Conservation (phyloP, 1,140 invertebrate species). For the Micrasema longulum region DNA sequence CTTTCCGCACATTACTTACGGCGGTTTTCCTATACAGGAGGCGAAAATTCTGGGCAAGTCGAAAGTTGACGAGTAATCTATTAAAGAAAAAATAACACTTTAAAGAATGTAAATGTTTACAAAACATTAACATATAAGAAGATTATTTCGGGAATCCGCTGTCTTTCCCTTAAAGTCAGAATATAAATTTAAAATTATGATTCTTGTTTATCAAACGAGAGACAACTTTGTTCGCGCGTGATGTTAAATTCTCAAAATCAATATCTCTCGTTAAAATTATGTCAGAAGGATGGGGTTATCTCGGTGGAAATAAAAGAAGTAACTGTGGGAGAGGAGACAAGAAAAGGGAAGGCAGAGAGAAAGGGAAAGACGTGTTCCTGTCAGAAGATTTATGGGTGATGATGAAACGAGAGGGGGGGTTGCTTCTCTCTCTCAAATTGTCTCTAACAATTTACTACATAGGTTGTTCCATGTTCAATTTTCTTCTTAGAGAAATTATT, state of each 20-base stretch:
- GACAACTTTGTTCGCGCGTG: slow-evolving; percentile 1
- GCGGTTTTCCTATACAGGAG: no score
- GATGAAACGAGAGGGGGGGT: slow-evolving; percentile 41
- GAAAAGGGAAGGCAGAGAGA: neutral
- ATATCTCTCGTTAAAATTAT: slow-evolving; percentile 29
- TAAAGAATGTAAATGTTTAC: neutral
- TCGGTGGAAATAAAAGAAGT: slow-evolving; percentile 21
- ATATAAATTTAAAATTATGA: slow-evolving; percentile 32
- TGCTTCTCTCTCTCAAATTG: slow-evolving; percentile 44
- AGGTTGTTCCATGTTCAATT: neutral
- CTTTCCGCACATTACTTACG: no score
- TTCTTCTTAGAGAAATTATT: neutral
- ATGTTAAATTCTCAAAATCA: slow-evolving; percentile 38
- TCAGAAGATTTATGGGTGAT: slow-evolving; percentile 51
- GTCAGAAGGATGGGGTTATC: slow-evolving; percentile 18
- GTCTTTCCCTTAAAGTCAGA: neutral
- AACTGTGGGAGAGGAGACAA: neutral
- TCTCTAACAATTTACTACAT: slow-evolving; percentile 20
- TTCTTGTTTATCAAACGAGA: slow-evolving; percentile 17
- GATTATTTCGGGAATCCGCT: slow-evolving; percentile 15
- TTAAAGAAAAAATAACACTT: slow-evolving; percentile 6
- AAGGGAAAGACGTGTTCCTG: slow-evolving; percentile 38
- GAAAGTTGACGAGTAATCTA: neutral
- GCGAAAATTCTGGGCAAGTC: neutral
- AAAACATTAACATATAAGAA: slow-evolving; percentile 24